Evolutionary conservation across 2,113 vertebrate genomes (phyloP), one percentile per base, ranked within the genome.

Genomic region (Coturnix japonica): DNA sequence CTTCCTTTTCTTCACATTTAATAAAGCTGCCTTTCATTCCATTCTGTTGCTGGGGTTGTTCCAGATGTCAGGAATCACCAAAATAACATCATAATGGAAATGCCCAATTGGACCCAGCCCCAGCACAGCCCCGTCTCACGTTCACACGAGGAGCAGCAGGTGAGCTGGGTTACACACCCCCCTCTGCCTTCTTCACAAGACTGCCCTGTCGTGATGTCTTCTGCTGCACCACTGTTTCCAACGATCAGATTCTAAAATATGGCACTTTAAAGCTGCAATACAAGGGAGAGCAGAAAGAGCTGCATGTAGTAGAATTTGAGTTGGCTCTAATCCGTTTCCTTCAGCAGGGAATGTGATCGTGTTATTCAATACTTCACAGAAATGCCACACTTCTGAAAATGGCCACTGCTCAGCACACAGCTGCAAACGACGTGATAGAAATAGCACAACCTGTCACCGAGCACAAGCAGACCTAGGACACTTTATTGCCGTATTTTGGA

Each of bases 231-330:
- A 87, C 97, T 95, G 89, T 13, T 94, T 71, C 97, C 95, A 94
- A 93, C 53, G n/a, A 97, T 96, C 83, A 94, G 91, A 73, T 91
- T 92, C 95, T 93, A 93, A 93, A 96, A 91, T 15, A 94, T 51
- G 95, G 94, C 96, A 95, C 97, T 98, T 98, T 98, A 98, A 98
- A 98, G 97, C 98, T 98, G 98, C 98, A 98, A 98, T 98, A 98
- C 98, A 97, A 98, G 93, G 90, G 90, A 71, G 44, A 43, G 15
- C 5, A 11, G 81, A 28, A 3, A 39, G 86, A 86, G 3, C 78
- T 81, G 53, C 7, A 56, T 39, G 11, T 3, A 54, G 39, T 7
- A 23, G 53, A 51, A 3, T 61, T 57, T 25, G 61, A 44, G 47
- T 14, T 5, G 18, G 28, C 9, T 81, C 78, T 79, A 33, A 9